These are phyloP conservation scores for Arion vulgaris DNA, from an alignment of 1,140 invertebrate species.

Conservation along the genomic window DNA sequence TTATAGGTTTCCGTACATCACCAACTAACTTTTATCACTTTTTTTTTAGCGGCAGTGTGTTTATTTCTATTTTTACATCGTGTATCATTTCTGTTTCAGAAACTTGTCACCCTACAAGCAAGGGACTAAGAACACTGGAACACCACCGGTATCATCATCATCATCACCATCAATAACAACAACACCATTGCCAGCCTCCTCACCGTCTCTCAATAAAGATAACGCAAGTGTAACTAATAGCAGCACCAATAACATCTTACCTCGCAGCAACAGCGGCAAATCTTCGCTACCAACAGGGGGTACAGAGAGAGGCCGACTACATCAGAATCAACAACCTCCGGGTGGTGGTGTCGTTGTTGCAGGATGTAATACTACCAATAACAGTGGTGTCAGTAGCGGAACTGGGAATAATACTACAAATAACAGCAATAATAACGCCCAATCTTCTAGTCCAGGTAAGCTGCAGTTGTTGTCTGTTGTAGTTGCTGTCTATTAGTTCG, in stretches of 20 bases:
- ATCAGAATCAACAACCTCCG: slow-evolving; percentile 17
- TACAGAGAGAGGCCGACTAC: slow-evolving; percentile 7
- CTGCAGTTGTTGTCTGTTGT: neutral
- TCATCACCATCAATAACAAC: neutral
- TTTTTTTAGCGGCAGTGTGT: too few relatives aligned
- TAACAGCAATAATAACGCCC: neutral
- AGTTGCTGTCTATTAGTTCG: too few relatives aligned
- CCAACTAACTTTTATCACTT: too few relatives aligned
- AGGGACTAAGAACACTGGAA: neutral
- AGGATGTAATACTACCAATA: neutral
- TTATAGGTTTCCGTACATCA: too few relatives aligned
- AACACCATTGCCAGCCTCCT: neutral
- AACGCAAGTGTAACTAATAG: neutral
- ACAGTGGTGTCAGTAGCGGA: neutral
- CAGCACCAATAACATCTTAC: slow-evolving; percentile 1
- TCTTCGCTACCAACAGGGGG: neutral
- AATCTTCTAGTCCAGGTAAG: slow-evolving; percentile 9
- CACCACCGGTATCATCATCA: neutral
- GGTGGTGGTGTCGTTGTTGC: neutral
- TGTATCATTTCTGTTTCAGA: neutral
- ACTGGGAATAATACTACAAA: neutral
- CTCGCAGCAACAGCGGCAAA: slow-evolving; percentile 8
- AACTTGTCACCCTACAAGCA: neutral
- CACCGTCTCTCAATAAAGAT: neutral
- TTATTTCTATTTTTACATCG: too few relatives aligned